phyloP scores from a whole-genome alignment of 2,888 invertebrate genomes.

The Julus scanicus region DNA sequence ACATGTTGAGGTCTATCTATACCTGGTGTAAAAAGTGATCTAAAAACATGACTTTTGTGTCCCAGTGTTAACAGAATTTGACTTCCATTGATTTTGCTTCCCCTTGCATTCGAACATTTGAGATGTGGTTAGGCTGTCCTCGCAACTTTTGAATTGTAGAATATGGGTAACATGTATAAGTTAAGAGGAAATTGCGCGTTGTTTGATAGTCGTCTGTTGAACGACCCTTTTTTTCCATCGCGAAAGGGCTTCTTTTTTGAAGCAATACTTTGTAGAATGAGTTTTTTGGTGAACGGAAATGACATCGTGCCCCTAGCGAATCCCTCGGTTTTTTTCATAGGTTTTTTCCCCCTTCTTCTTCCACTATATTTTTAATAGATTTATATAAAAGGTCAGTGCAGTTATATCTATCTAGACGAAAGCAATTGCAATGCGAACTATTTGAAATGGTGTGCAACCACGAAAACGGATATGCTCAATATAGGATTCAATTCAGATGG shows the following conservation, averaged over 20 bases:
- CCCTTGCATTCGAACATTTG: too few relatives aligned
- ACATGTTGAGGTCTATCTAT: too few relatives aligned
- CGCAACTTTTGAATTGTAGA: neutral
- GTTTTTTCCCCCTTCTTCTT: slow-evolving; percentile 21
- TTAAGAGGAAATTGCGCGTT: slow-evolving; percentile 14
- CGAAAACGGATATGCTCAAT: slow-evolving; percentile 42
- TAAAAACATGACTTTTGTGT: too few relatives aligned
- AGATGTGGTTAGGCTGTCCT: neutral
- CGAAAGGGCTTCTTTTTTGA: slow-evolving; percentile 7
- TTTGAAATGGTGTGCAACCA: slow-evolving; percentile 38
- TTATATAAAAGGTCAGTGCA: slow-evolving; percentile 39
- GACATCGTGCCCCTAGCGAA: slow-evolving; percentile 35
- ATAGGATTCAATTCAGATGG: slow-evolving; percentile 42
- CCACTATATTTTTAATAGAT: slow-evolving; percentile 16
- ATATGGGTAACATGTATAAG: neutral
- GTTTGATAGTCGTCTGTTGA: slow-evolving; percentile 8
- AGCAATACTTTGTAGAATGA: slow-evolving; percentile 29
- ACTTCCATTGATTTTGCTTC: too few relatives aligned
- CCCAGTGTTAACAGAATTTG: too few relatives aligned
- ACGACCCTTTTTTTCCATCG: neutral
- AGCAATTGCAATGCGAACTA: slow-evolving; percentile 39
- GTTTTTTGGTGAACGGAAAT: slow-evolving; percentile 36
- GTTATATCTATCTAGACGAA: slow-evolving; percentile 39
- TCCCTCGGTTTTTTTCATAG: too few relatives aligned
- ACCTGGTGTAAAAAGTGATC: too few relatives aligned